Evolutionary conservation across 2,113 vertebrate genomes (phyloP).

Genomic region (Hipposideros armiger): DNA sequence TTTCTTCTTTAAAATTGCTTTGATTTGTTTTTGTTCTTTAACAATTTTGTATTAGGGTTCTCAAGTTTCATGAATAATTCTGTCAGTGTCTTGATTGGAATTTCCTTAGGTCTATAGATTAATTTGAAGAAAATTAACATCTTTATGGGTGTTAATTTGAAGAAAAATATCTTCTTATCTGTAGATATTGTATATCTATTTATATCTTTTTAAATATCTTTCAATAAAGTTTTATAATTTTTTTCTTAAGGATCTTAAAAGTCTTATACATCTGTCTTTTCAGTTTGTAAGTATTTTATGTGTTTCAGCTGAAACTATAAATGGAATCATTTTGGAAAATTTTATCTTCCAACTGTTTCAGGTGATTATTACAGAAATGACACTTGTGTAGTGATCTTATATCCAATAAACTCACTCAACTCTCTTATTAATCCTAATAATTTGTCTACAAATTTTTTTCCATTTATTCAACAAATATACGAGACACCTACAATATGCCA

Average conservation of each 20-base stretch:
- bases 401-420: not conserved
- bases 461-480: not conserved
- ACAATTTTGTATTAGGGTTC: not conserved
- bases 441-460: not conserved
- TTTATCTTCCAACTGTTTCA: conserved; percentile 4
- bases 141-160: not conserved
- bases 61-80: conserved; percentile 3
- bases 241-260: not conserved
- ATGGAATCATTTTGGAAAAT: not conserved
- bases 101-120: not conserved
- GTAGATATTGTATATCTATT: not conserved
- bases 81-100: not conserved
- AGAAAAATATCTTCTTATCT: not conserved
- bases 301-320: not conserved
- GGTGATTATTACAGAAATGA: not conserved
- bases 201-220: conserved; percentile 2
- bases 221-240: not conserved
- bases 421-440: not conserved
- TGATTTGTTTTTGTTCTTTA: conserved; percentile 9
- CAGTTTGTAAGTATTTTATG: not conserved
- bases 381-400: not conserved
- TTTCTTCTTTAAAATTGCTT: conserved; percentile 9
- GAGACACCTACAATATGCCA: not conserved
- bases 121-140: not conserved
- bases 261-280: not conserved